Evolutionary conservation across 2,797 vertebrate species (phyloP), one percentile per base, ranked within the genome.

Genomic region (Thalassophryne amazonica): DNA sequence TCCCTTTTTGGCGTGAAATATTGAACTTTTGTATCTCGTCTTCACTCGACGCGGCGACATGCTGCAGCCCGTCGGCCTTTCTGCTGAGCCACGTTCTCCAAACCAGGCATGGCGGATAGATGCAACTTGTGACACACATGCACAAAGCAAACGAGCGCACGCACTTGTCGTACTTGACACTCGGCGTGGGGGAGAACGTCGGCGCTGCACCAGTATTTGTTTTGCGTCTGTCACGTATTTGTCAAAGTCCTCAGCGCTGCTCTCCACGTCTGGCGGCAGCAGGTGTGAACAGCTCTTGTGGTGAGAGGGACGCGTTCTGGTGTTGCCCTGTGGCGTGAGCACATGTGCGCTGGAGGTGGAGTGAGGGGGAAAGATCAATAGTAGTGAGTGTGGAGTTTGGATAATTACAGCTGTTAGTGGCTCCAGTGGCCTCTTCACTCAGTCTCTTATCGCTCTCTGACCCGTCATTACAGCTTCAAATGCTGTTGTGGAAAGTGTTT

Each of bases 381-480:
- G 91, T 92, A 86, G 92, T 90, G 94, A 92, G 91, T 86, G 93
- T 92, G 90, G 93, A 91, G 94, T 92, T 94, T 94, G 93, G 77
- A 91, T 97, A 96, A 98, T 96, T 95, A 93, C 91, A 87, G 92
- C 91, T 94, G 93, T 94, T 94, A 91, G 79, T 91, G 76, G 82
- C 81, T 90, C 84, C 91, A 95, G 92, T 92, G 93, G 93, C 93
- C 81, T 84, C 82, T 78, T 73, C 82, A 77, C 74, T 77, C 67
- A 81, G 74, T 81, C 86, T 85, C 93, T 94, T 93, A 91, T 88
- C 93, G 93, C 90, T 90, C 91, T 90, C 89, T 92, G 92, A 93
- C 92, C 92, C 83, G 11, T 91, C 92, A 92, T 93, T 90, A 90
- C 89, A 60, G 83, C 77, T 84, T 84, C 80, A 85, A 86, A 85